Evolutionary conservation across 2,113 vertebrate species (phyloP), one percentile per base, ranked within the genome.

Genomic region (Patagioenas fasciata): DNA sequence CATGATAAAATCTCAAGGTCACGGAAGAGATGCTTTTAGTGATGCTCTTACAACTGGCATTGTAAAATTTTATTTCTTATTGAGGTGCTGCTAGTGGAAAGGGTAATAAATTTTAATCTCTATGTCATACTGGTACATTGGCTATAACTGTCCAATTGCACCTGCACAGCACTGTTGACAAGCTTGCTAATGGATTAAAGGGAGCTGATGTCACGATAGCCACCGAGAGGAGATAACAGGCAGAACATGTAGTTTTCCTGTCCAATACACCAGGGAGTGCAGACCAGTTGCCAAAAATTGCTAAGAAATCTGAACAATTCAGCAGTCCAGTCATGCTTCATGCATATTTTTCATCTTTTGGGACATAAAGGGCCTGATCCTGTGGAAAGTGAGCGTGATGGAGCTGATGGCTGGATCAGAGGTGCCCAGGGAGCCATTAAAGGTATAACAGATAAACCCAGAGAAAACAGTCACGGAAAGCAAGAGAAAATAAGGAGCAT

Each of bases 71-170:
- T 79, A 79, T 84, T 79, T 91, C 47, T 73, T 21, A 69, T 32
- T 50, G 36, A 82, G 51, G 32, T 89, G 23, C 31, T 94, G 61
- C 47, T 80, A 32, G 40, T 72, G 36, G 40, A 73, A 78, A 72
- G 69, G 72, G 54, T 96, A 60, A 89, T 93, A 93, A 72, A 90
- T 89, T 93, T 90, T 84, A 60, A 91, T 94, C 91, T 81, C 69
- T 66, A 1, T 74, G 85, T 87, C 53, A 56, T 79, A 48, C 9
- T 0, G 3, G 38, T 91, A 34, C 53, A n/a, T 77, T 67, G 42
- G 65, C 48, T 79, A 1, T 84, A 64, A 74, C 56, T 42, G 17
- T 75, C 60, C 64, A 56, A 79, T 34, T 80, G 38, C 62, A 82
- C 61, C 57, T 48, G 38, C 40, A 80, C 23, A 51, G 36, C 31